These are phyloP conservation scores for Cryptophagus acutangulus DNA, from an alignment of 2,888 invertebrate genomes.

Conservation along the genomic window DNA sequence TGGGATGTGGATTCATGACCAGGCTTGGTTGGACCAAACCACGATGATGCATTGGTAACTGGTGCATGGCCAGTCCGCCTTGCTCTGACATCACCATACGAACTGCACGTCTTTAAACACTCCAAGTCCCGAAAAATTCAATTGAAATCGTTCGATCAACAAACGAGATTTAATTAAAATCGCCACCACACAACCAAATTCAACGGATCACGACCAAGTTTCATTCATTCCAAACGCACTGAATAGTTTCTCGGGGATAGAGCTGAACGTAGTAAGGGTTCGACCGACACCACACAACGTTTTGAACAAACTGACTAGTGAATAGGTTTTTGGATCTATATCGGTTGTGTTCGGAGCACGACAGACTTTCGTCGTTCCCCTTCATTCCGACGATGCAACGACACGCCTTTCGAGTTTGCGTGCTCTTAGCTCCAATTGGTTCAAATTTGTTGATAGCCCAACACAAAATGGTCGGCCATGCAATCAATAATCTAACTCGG, in stretches of 20 bases:
- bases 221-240: too few species aligned
- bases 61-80: conserved; percentile 62
- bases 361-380: conserved; percentile 11
- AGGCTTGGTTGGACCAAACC: conserved; percentile 58
- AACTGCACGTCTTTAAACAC: conserved; percentile 38
- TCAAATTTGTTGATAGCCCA: conserved; percentile 32
- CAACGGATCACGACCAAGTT: too few species aligned
- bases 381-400: neutral
- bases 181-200: neutral
- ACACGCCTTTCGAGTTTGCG: conserved; percentile 32
- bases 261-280: too few species aligned
- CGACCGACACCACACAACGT: conserved; percentile 18
- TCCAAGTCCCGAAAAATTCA: conserved; percentile 25
- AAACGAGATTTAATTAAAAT: conserved; percentile 9
- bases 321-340: too few species aligned
- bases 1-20: conserved; percentile 55
- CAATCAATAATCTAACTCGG: conserved; percentile 47
- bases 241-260: too few species aligned
- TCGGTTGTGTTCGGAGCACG: too few species aligned
- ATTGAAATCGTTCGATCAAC: neutral
- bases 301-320: conserved; percentile 24
- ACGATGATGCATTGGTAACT: conserved; percentile 54
- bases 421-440: conserved; percentile 35
- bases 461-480: conserved; percentile 47
- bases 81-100: conserved; percentile 64